A percentile compares a stretch with the other conserved stretches of the same genome.
phyloP scores from a whole-genome alignment of 2,888 invertebrate species.

The Athetis lepigone region DNA sequence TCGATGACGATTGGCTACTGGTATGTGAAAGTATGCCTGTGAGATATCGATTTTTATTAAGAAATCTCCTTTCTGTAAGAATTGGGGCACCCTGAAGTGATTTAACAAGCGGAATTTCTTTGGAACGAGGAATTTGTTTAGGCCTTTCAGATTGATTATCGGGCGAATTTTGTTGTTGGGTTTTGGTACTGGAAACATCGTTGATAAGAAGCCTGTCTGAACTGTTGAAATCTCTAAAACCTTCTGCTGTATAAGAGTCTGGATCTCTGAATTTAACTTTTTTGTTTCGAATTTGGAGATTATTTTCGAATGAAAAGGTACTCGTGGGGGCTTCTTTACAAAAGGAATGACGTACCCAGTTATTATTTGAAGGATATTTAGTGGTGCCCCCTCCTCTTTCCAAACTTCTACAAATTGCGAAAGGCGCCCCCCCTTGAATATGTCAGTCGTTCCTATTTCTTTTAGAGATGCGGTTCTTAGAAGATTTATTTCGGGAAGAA shows the following conservation, averaged over 20 bases:
- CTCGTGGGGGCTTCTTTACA: neutral
- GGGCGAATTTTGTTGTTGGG: slow-evolving; percentile 1
- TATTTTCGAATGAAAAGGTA: slow-evolving; percentile 6
- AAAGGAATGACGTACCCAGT: neutral
- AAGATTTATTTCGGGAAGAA: neutral
- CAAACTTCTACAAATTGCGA: neutral
- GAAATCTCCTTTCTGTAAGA: slow-evolving; percentile 6
- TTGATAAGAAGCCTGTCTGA: slow-evolving; percentile 1
- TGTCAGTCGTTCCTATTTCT: slow-evolving; percentile 1
- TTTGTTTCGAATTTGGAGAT: neutral
- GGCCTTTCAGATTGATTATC: neutral
- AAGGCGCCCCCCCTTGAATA: neutral
- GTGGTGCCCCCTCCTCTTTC: slow-evolving; percentile 9
- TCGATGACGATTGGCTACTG: slow-evolving; percentile 2
- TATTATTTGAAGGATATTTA: neutral
- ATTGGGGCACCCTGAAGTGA: neutral
- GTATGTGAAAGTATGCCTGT: slow-evolving; percentile 2
- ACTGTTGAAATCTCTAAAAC: neutral
- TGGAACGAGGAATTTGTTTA: neutral
- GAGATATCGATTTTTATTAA: slow-evolving; percentile 14
- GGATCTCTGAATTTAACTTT: slow-evolving; percentile 2
- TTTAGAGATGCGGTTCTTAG: slow-evolving; percentile 2
- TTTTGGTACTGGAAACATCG: slow-evolving; percentile 8
- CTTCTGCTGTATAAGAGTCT: neutral
- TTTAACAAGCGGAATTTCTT: slow-evolving; percentile 4